These are phyloP conservation scores for Heliopora coerulea DNA, from an alignment of 92 coral and sea anemone species.

Conservation along the genomic window DNA sequence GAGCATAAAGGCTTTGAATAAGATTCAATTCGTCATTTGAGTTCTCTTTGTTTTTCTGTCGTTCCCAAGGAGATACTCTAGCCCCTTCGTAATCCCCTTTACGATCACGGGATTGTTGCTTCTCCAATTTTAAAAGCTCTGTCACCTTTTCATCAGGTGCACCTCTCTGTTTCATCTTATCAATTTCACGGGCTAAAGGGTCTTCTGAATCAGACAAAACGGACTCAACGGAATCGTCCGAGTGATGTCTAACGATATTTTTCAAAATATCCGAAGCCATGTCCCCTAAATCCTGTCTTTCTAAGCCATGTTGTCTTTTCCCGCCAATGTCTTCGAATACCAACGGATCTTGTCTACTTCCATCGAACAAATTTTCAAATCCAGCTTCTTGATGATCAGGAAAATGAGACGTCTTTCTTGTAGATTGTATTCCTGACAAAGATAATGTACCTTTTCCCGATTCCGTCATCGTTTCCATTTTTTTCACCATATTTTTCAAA, in stretches of 20 bases:
- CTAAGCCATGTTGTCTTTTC: slow-evolving; percentile 3
- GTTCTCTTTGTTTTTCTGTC: neutral
- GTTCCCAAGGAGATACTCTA: neutral
- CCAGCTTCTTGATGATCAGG: neutral
- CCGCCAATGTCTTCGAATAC: slow-evolving; percentile 14
- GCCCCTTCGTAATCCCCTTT: neutral
- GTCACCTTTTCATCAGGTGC: slow-evolving; percentile 6
- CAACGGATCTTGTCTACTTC: slow-evolving; percentile 4
- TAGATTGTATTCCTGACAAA: neutral
- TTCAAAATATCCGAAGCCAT: slow-evolving; percentile 38
- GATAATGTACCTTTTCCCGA: neutral
- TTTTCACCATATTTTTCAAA: neutral
- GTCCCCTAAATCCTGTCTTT: slow-evolving; percentile 4
- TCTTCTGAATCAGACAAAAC: slow-evolving; percentile 10
- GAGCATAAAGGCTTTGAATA: slow-evolving; percentile 23
- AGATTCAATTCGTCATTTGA: slow-evolving; percentile 16
- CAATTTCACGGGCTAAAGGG: slow-evolving; percentile 14
- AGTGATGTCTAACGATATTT: slow-evolving; percentile 18
- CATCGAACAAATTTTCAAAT: slow-evolving; percentile 6
- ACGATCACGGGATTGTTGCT: neutral
- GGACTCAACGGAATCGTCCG: slow-evolving; percentile 25
- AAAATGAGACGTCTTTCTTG: neutral
- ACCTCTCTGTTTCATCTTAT: neutral
- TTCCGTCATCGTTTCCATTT: neutral
- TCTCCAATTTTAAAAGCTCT: neutral